Evolutionary conservation across 2,113 vertebrate genomes (phyloP), one percentile per base, ranked within the genome.

Genomic region (Indri indri): DNA sequence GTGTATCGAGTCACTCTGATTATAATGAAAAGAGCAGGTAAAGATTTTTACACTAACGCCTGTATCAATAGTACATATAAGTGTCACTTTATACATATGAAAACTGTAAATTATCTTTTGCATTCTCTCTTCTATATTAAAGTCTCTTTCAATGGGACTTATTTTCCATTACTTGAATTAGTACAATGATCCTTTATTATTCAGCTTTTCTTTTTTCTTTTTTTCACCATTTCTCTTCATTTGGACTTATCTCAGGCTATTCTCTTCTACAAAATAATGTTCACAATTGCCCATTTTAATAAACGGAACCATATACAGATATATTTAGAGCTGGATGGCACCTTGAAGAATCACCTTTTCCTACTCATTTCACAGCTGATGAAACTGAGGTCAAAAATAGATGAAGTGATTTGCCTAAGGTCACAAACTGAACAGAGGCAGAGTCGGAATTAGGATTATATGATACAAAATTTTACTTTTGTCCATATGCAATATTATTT

Each of bases 351-450:
- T 88, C 66, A 88, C 57, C 63, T 87, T 63, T 94, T 76, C 11
- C 37, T 87, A 68, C 32, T 63, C 81, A 91, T 96, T 98, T 94
- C 91, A 95, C 23, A 95, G 82, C 86, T 89, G 85, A 96, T 92
- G 61, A 90, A 96, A 86, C 76, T 79, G 88, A 97, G 91, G 85
- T 92, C 70, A 82, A 70, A 61, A 61, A 61, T 8, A 87, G 79
- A 92, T 91, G 14, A 95, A 97, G 73, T 91, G 90, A 90, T 93
- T 94, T 97, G 79, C 89, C 79, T 98, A 65, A 82, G 71, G 95
- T 93, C 93, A 96, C 30, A 88, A 37, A 81, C 61, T 82, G 47
- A 40, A 71, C 34, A 81, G 74, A 96, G 40, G 14, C 79, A 95
- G 37, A 95, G 34, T 25, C 30, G 37, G 25, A 91, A 87, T 12